These are phyloP conservation scores for Epinephelus awoara DNA, from an alignment of 2,797 vertebrate species.

Conservation along the genomic window DNA sequence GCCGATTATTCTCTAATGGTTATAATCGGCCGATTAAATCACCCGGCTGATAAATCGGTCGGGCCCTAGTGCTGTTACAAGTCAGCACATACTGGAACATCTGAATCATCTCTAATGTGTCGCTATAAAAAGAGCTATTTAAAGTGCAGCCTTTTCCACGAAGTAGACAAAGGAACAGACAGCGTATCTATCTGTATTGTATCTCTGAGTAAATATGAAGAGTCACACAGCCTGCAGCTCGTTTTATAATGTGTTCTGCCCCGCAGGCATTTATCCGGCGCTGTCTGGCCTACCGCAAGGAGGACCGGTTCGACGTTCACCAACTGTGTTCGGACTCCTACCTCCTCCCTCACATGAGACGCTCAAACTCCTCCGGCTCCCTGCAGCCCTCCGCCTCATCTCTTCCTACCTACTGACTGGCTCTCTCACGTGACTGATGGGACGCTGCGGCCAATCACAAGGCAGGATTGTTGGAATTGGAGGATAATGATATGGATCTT, in stretches of 20 bases:
- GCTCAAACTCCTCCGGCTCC: constrained; percentile 98
- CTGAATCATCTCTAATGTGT: background rate
- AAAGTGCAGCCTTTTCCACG: no score
- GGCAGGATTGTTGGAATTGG: constrained; percentile 42
- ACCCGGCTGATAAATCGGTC: no score
- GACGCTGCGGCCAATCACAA: constrained; percentile 45
- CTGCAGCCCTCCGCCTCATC: constrained; percentile 93
- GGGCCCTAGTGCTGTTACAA: background rate
- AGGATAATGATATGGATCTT: constrained; percentile 39
- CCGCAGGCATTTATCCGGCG: constrained; percentile 96
- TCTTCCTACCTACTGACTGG: constrained; percentile 76
- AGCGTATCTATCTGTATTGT: no score
- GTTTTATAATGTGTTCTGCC: background rate
- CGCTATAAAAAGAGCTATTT: background rate
- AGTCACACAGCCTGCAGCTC: background rate
- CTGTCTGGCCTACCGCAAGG: constrained; percentile 98
- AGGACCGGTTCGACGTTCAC: constrained; percentile 98
- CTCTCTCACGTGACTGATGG: constrained; percentile 49
- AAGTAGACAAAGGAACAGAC: no score
- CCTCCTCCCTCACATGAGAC: constrained; percentile 99
- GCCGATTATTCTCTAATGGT: no score
- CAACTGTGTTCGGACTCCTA: constrained; percentile 98
- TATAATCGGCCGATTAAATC: no score
- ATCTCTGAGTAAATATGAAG: background rate
- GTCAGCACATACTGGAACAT: background rate